Conservation (phyloP, 1,140 invertebrate species). For the Leptinotarsa undecemlineata region DNA sequence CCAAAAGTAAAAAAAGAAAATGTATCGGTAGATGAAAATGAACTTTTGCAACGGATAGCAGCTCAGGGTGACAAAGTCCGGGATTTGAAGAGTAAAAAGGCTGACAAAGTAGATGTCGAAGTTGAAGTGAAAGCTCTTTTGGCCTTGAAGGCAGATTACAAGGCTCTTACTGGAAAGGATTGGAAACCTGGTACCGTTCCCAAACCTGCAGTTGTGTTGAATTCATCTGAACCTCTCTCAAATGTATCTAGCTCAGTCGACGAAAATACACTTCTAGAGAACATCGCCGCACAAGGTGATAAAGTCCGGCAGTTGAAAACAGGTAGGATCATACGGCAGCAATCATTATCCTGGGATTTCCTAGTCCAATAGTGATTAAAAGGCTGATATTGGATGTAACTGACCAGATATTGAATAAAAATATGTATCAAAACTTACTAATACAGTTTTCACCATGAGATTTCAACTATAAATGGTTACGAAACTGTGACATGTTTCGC, state of each 20-base stretch:
- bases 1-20: conserved; percentile 51
- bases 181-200: conserved; percentile 74
- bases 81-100: conserved; percentile 68
- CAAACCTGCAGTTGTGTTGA: conserved; percentile 57
- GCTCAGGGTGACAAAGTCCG: conserved; percentile 73
- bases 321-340: conserved; percentile 9
- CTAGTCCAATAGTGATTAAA: no score
- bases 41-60: conserved; percentile 66
- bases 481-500: no score
- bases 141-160: conserved; percentile 70
- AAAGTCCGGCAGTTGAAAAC: conserved; percentile 58
- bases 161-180: conserved; percentile 64
- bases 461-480: no score
- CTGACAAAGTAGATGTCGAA: conserved; percentile 62
- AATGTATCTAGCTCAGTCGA: neutral
- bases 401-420: no score
- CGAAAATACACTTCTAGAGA: conserved; percentile 55
- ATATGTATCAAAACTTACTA: no score
- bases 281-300: conserved; percentile 72
- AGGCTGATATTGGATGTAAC: no score
- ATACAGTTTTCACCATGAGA: no score
- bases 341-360: no score
- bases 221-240: conserved; percentile 47
- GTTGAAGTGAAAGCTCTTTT: conserved; percentile 69
- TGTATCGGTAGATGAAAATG: conserved; percentile 26